A percentile compares a stretch with the other conserved stretches of the same genome.
These are phyloP conservation scores for Chiroxiphia lanceolata DNA, from an alignment of 2,797 vertebrate genomes.

Conservation along the genomic window DNA sequence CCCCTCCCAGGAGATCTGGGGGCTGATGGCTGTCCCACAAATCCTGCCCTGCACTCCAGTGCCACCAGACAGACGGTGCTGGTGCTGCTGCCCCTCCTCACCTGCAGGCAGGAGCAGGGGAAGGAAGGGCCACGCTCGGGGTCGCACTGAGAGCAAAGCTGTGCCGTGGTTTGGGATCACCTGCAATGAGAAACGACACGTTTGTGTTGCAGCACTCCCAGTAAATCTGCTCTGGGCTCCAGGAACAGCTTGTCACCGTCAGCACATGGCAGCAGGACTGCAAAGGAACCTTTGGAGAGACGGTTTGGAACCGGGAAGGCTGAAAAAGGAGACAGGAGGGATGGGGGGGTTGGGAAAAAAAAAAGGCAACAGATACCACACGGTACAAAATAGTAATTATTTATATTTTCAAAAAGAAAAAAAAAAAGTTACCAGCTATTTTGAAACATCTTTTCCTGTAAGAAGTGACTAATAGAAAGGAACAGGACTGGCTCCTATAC, in stretches of 20 bases:
- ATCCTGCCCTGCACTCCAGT: neutral
- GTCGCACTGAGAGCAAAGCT: neutral
- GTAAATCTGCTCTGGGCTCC: neutral
- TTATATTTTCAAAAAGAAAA: constrained; percentile 76
- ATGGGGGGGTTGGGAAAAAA: neutral
- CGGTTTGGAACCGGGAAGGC: neutral
- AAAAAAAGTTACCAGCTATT: constrained; percentile 73
- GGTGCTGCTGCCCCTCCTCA: neutral
- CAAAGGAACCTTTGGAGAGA: neutral
- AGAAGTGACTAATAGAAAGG: constrained; percentile 74
- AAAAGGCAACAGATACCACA: constrained; percentile 69
- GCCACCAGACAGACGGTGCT: neutral
- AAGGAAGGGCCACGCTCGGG: neutral
- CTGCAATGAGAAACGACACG: neutral
- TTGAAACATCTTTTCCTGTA: constrained; percentile 74
- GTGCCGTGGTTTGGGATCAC: neutral
- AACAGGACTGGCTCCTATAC: constrained; percentile 69
- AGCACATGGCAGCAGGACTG: neutral
- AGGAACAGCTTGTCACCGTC: neutral
- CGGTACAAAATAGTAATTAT: constrained; percentile 84
- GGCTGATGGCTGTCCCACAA: neutral
- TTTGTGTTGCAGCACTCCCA: neutral
- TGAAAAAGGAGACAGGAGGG: neutral
- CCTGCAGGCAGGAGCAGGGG: neutral
- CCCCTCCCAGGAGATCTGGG: neutral